Conservation (phyloP, 2,113 vertebrate genomes). For the Takifugu bimaculatus region DNA sequence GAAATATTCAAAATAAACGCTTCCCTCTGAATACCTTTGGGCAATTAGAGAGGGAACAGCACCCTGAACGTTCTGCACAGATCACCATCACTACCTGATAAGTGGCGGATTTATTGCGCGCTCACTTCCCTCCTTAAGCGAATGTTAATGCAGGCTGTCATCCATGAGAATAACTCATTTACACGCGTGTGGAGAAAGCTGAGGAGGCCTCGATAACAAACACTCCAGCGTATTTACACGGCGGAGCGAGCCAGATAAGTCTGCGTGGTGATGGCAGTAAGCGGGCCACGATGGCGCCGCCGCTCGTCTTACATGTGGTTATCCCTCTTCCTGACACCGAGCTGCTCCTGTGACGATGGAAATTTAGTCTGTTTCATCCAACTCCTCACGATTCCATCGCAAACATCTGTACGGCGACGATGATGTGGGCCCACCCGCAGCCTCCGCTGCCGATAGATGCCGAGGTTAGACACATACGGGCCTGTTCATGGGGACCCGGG, state of each 20-base stretch:
- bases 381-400: not conserved
- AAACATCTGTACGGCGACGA: not conserved
- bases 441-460: conserved; percentile 41
- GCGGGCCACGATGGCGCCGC: conserved; percentile 52
- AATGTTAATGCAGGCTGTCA: conserved; percentile 62
- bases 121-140: conserved; percentile 41
- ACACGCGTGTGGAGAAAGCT: conserved; percentile 45
- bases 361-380: not conserved
- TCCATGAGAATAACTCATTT: conserved; percentile 69
- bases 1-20: conserved; percentile 12
- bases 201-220: conserved; percentile 55
- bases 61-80: conserved; percentile 19
- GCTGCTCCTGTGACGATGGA: not conserved
- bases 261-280: conserved; percentile 58
- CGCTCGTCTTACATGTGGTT: conserved; percentile 33
- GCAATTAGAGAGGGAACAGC: conserved; percentile 39
- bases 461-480: conserved; percentile 46
- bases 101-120: conserved; percentile 55
- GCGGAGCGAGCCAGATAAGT: conserved; percentile 59
- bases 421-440: not conserved
- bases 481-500: conserved; percentile 3
- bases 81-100: conserved; percentile 54
- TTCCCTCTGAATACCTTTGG: conserved; percentile 24
- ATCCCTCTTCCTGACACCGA: not conserved
- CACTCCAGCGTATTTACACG: conserved; percentile 65